phyloP scores from a whole-genome alignment of 2,797 vertebrate genomes.

The Sternarchorhynchus goeldii region DNA sequence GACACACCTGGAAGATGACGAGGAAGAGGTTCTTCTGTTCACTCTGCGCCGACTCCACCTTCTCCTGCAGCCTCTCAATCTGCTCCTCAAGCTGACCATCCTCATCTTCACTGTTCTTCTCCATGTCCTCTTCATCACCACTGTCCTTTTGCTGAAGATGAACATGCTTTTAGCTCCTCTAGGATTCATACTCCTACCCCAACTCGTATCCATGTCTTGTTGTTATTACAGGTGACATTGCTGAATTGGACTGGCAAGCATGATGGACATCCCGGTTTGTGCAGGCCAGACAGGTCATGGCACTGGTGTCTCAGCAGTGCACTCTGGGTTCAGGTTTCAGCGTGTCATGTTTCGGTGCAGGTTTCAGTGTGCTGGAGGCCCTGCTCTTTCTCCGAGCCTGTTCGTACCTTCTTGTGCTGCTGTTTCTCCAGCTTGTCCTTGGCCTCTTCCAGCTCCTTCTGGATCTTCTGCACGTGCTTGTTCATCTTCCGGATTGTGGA shows the following conservation, averaged over 20 bases:
- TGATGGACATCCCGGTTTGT: no score
- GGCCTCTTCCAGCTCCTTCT: conserved; percentile 93
- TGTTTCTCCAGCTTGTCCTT: conserved; percentile 96
- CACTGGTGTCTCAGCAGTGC: no score
- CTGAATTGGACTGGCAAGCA: no score
- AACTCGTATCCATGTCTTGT: no score
- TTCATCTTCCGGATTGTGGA: conserved; percentile 99
- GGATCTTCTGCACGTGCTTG: conserved; percentile 97
- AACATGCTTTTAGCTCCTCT: not conserved
- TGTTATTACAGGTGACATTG: no score
- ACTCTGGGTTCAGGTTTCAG: no score
- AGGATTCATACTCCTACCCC: not conserved
- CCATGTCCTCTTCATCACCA: conserved; percentile 86
- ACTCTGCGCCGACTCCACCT: conserved; percentile 96
- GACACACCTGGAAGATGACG: conserved; percentile 94
- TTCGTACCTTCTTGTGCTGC: conserved; percentile 81
- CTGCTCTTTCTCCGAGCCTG: not conserved
- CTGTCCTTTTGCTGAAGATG: conserved; percentile 74
- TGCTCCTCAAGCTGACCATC: conserved; percentile 95
- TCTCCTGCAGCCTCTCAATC: conserved; percentile 95
- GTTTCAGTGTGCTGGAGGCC: no score
- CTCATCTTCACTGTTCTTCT: conserved; percentile 91
- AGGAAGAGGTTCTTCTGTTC: conserved; percentile 99
- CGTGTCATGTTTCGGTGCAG: no score
- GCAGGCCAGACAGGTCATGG: no score